Conservation (phyloP, 2,888 invertebrate species). For the Tenthredo livida region DNA sequence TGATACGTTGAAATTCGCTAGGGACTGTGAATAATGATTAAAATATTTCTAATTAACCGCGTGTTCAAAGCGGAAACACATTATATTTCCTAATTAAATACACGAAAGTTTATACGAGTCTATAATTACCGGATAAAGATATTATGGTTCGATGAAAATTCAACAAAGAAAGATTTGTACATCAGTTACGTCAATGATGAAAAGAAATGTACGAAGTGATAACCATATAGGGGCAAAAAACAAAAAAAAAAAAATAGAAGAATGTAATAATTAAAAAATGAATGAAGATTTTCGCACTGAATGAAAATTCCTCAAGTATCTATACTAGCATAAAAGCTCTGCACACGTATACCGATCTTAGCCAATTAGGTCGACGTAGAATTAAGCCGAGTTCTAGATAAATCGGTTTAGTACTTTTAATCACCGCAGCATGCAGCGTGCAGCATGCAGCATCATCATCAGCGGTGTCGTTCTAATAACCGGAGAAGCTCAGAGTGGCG, state of each 20-base stretch:
- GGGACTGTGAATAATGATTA: neutral
- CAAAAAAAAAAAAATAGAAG: neutral
- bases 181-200: neutral
- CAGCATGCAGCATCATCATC: neutral
- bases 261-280: neutral
- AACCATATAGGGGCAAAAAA: neutral
- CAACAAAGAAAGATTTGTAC: neutral
- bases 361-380: conserved; percentile 31
- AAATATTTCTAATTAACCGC: neutral
- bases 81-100: neutral
- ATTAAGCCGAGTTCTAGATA: conserved; percentile 16
- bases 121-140: neutral
- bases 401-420: conserved; percentile 46
- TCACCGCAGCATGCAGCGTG: neutral
- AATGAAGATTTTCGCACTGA: neutral
- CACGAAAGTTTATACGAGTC: neutral
- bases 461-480: neutral
- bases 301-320: neutral
- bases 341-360: neutral
- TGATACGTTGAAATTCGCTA: neutral
- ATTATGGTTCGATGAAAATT: neutral
- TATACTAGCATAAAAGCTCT: neutral
- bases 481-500: neutral
- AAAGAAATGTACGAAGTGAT: neutral
- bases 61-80: neutral